phyloP scores from a whole-genome alignment of 1,140 invertebrate species.

The Phenacoccus solenopsis region DNA sequence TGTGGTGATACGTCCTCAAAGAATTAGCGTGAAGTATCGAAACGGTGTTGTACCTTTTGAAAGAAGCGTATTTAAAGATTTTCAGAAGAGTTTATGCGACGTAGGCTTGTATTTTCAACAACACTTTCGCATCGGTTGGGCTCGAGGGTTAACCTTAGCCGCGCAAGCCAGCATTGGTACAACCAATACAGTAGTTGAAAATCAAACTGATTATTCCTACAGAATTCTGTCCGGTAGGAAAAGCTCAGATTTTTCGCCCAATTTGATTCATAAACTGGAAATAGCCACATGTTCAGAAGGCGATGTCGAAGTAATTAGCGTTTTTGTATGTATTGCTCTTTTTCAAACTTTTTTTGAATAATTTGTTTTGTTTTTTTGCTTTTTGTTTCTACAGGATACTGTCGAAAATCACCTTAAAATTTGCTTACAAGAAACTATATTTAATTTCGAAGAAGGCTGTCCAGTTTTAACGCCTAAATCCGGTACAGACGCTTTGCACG shows the following conservation, averaged over 20 bases:
- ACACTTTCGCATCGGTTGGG: conserved; percentile 22
- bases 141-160: not conserved
- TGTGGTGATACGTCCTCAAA: not conserved
- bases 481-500: conserved; percentile 35
- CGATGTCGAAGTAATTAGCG: conserved; percentile 31
- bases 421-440: conserved; percentile 35
- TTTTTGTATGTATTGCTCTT: no score
- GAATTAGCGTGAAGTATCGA: not conserved
- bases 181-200: not conserved
- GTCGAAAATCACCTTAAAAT: conserved; percentile 39
- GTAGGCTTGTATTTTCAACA: conserved; percentile 19
- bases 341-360: no score
- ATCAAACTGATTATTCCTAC: not conserved
- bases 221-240: conserved; percentile 5
- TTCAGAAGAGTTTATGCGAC: conserved; percentile 20
- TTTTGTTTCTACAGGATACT: conserved; percentile 30
- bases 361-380: conserved; percentile 11
- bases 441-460: conserved; percentile 37
- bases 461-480: conserved; percentile 34
- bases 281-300: conserved; percentile 8
- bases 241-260: conserved; percentile 19
- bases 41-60: conserved; percentile 4
- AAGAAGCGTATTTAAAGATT: not conserved
- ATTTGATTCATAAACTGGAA: conserved; percentile 20
- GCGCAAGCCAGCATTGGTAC: not conserved